These are phyloP conservation scores for Carettochelys insculpta DNA, from an alignment of 2,113 vertebrate species.

Conservation along the genomic window DNA sequence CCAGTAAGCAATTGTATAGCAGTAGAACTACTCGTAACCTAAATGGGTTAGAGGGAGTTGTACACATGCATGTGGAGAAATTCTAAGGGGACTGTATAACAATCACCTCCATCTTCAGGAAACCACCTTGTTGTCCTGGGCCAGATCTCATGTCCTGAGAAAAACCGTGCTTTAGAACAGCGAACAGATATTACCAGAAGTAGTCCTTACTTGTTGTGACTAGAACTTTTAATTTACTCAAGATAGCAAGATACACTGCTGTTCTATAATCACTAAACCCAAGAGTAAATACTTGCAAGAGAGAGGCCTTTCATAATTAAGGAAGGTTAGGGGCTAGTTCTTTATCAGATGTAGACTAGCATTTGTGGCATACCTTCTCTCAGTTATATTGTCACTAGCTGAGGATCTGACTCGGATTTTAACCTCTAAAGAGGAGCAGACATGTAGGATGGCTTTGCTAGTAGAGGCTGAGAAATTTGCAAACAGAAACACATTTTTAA, in stretches of 20 bases:
- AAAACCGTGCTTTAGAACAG: neutral
- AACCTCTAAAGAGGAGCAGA: slow-evolving; percentile 18
- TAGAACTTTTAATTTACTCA: neutral
- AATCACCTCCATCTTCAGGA: neutral
- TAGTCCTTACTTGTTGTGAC: neutral
- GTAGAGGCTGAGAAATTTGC: neutral
- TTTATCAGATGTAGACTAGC: neutral
- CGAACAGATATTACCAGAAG: neutral
- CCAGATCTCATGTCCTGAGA: neutral
- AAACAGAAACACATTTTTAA: neutral
- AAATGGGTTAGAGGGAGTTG: neutral
- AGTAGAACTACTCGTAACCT: neutral
- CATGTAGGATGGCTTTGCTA: neutral
- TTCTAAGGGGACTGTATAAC: neutral
- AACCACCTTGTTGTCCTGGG: neutral
- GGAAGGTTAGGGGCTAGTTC: neutral
- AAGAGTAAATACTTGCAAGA: neutral
- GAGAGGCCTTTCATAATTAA: neutral
- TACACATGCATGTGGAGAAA: slow-evolving; percentile 13
- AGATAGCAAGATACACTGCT: neutral
- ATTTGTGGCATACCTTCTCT: neutral
- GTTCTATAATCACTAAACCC: neutral
- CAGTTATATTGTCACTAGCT: slow-evolving; percentile 12
- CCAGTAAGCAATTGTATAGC: neutral
- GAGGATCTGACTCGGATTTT: neutral